These are phyloP conservation scores for Macrophya annulata DNA, from an alignment of 2,888 invertebrate genomes.

Conservation along the genomic window DNA sequence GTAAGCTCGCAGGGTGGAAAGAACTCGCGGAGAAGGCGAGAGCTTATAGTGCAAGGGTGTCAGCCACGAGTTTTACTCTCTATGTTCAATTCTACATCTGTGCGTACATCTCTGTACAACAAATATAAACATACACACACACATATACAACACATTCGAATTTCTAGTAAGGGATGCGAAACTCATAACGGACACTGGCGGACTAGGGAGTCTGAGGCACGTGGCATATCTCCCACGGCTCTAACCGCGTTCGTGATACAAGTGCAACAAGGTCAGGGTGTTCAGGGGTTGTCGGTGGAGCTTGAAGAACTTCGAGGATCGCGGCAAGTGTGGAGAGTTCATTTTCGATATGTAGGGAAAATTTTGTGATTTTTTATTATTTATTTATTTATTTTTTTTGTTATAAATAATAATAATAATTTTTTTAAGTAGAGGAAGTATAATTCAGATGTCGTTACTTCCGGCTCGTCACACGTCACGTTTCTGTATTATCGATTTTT, in stretches of 20 bases:
- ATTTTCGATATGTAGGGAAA: conserved; percentile 16
- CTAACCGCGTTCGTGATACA: conserved; percentile 38
- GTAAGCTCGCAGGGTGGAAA: conserved; percentile 52
- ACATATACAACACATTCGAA: not conserved
- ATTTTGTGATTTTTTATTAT: not conserved
- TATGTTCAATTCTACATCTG: not conserved
- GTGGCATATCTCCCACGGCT: conserved; percentile 74
- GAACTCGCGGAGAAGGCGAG: conserved; percentile 56
- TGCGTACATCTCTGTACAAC: conserved; percentile 15
- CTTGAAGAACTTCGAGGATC: conserved; percentile 33
- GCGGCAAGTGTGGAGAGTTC: conserved; percentile 10
- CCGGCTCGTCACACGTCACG: conserved; percentile 25
- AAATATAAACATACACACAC: not conserved
- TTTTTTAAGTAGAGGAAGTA: not conserved
- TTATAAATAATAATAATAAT: not conserved
- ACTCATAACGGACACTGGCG: conserved; percentile 40
- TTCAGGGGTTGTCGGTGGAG: conserved; percentile 22
- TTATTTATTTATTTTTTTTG: not conserved
- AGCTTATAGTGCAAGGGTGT: conserved; percentile 60
- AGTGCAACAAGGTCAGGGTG: conserved; percentile 44
- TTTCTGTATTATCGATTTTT: conserved; percentile 39
- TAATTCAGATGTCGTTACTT: conserved; percentile 24
- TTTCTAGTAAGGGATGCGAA: conserved; percentile 18
- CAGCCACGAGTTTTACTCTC: conserved; percentile 20
- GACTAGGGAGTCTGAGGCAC: conserved; percentile 66